These are phyloP conservation scores for Phaethornis superciliosus DNA, from an alignment of 2,113 vertebrate species.

Conservation along the genomic window DNA sequence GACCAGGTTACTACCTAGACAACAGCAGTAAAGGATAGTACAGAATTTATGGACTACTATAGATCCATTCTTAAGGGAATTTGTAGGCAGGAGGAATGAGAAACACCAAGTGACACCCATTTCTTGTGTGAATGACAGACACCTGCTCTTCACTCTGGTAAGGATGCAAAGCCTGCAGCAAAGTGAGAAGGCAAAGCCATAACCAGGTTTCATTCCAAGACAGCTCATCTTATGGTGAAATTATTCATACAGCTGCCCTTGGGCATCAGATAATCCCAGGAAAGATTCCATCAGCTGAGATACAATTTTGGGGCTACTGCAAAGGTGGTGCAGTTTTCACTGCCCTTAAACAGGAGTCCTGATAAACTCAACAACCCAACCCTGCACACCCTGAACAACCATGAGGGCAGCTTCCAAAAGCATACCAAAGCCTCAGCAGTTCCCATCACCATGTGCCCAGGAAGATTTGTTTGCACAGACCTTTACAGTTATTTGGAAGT, in stretches of 20 bases:
- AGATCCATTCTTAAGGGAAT: not conserved
- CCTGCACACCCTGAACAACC: not conserved
- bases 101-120: not conserved
- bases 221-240: fast-evolving
- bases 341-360: not conserved
- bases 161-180: not conserved
- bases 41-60: not conserved
- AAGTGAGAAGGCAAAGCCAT: not conserved
- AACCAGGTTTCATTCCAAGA: not conserved
- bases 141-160: not conserved
- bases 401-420: not conserved
- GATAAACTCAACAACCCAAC: not conserved
- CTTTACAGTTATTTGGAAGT: not conserved
- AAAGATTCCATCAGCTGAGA: not conserved
- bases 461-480: not conserved
- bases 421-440: not conserved
- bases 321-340: not conserved
- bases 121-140: not conserved
- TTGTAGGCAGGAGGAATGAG: not conserved
- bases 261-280: not conserved
- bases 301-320: not conserved
- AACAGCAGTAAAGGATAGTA: not conserved
- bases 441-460: not conserved
- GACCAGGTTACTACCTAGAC: not conserved
- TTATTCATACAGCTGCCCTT: not conserved